Percentiles rank a stretch among this genome's conserved stretches.
phyloP scores from a whole-genome alignment of 23 tunicate genomes.

The Aplidium turbinatum region DNA sequence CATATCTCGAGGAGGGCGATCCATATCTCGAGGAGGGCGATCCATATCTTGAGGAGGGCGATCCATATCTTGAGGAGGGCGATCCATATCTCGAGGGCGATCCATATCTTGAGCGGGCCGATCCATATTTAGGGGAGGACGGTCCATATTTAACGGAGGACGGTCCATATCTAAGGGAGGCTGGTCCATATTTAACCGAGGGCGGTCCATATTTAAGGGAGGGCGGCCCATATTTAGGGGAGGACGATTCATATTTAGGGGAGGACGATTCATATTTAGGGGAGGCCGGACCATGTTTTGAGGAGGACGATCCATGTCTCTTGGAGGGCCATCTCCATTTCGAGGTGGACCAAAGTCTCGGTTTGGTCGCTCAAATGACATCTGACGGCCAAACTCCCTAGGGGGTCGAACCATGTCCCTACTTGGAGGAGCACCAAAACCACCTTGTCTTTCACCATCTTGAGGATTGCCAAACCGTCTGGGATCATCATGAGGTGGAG shows the following conservation, averaged over 20 bases:
- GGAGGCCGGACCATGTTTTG: conserved; percentile 32
- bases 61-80: conserved; percentile 27
- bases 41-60: conserved; percentile 44
- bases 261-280: conserved; percentile 44
- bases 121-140: conserved; percentile 16
- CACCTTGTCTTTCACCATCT: no score
- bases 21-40: conserved; percentile 24
- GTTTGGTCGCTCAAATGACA: conserved; percentile 37
- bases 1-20: conserved; percentile 34
- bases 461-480: no score
- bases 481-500: no score
- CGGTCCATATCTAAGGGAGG: conserved; percentile 23
- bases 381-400: conserved; percentile 24
- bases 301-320: conserved; percentile 44
- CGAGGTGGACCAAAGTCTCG: conserved; percentile 40
- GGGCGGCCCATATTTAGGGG: conserved; percentile 16
- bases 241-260: conserved; percentile 28
- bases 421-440: no score
- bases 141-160: background rate
- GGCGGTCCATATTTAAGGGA: background rate
- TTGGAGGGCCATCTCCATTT: conserved; percentile 32
- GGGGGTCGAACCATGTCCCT: conserved; percentile 27
- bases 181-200: conserved; percentile 3
- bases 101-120: conserved; percentile 26
- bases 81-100: conserved; percentile 43